Conservation (phyloP, 2,113 vertebrate species). For the Polypterus senegalus region DNA sequence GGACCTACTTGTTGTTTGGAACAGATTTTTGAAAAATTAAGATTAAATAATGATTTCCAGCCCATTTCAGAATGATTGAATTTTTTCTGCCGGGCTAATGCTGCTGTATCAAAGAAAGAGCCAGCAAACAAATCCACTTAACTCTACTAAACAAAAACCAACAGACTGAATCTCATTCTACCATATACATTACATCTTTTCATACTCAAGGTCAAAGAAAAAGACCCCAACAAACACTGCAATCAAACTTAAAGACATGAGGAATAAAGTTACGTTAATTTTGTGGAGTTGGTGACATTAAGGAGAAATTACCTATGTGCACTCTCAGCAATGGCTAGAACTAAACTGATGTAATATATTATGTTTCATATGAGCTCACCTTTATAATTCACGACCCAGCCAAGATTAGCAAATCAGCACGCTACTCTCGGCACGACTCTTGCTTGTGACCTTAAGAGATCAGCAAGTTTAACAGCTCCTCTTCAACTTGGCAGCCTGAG, state of each 20-base stretch:
- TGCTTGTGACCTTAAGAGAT: neutral
- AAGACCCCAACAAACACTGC: neutral
- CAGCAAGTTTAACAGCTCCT: neutral
- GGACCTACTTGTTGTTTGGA: no score
- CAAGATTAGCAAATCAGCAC: neutral
- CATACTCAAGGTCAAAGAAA: neutral
- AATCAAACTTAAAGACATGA: neutral
- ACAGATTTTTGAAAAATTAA: no score
- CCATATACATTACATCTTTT: no score
- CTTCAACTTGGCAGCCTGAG: constrained; percentile 41
- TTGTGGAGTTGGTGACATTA: neutral
- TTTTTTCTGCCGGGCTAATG: no score
- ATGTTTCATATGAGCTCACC: neutral
- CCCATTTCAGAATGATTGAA: no score
- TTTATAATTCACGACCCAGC: neutral
- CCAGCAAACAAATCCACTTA: no score
- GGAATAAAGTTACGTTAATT: neutral
- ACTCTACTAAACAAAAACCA: no score
- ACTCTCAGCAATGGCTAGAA: no score
- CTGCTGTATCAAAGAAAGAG: no score
- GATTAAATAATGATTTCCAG: no score
- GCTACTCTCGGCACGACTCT: neutral
- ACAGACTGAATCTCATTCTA: no score
- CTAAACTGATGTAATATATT: neutral
- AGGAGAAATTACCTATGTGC: no score